Evolutionary conservation across 1,140 invertebrate genomes (phyloP).

Genomic region (Myzus persicae): DNA sequence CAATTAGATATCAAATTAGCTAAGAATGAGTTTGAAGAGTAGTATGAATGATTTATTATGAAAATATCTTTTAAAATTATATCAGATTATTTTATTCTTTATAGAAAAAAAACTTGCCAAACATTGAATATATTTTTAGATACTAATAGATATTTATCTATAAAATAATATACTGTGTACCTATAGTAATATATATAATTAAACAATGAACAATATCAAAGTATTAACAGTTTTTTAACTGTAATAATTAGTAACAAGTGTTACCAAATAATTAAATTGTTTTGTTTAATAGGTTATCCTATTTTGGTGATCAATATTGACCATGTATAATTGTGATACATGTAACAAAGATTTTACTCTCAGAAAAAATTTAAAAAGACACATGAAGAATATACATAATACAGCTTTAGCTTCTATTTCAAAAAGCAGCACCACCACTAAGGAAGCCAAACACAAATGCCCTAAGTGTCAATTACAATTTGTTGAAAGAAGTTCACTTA

Average conservation of each 20-base stretch:
- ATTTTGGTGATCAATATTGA: neutral
- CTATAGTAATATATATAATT: neutral
- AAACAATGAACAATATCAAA: neutral
- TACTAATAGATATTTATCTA: neutral
- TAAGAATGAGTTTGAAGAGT: neutral
- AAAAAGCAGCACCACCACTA: neutral
- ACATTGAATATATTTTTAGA: neutral
- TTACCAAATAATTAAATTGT: neutral
- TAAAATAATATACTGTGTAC: no score
- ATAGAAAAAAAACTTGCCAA: neutral
- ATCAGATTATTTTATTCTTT: no score
- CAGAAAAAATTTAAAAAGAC: neutral
- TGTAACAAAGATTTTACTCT: neutral
- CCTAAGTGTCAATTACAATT: neutral
- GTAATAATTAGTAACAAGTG: neutral
- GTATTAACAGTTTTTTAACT: neutral
- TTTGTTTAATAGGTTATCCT: neutral
- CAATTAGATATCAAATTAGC: neutral
- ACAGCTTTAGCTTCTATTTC: neutral
- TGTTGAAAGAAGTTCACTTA: slow-evolving; percentile 35
- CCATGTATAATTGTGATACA: neutral
- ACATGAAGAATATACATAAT: neutral
- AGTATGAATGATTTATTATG: neutral
- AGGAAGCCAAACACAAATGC: neutral
- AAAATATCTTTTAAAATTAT: neutral